Conservation (phyloP, 2,888 invertebrate genomes). For the Chalcis sispes region DNA sequence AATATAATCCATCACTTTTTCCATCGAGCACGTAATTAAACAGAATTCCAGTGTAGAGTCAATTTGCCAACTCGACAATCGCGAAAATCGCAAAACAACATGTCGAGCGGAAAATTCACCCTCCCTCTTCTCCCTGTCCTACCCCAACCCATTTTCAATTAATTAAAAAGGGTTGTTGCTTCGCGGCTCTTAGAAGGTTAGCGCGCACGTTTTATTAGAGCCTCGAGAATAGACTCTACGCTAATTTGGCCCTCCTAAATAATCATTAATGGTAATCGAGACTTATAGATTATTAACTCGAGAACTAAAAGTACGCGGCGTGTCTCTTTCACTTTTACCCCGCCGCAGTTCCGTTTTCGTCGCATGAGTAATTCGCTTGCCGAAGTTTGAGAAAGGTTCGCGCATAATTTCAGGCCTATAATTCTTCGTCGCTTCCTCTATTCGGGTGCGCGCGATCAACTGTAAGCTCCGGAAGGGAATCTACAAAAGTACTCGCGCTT, state of each 20-base stretch:
- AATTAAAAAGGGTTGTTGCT: conserved; percentile 43
- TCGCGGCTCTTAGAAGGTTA: not conserved
- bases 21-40: conserved; percentile 29
- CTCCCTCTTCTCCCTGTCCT: no score
- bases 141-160: conserved; percentile 22
- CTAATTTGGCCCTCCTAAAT: conserved; percentile 49
- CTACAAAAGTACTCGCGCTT: no score
- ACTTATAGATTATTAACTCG: conserved; percentile 55
- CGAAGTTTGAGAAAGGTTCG: conserved; percentile 14
- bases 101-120: conserved; percentile 45
- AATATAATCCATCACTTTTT: not conserved
- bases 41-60: conserved; percentile 26
- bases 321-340: conserved; percentile 23
- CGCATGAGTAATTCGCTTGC: conserved; percentile 37
- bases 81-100: conserved; percentile 41
- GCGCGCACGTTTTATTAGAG: conserved; percentile 26
- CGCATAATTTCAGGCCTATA: conserved; percentile 51
- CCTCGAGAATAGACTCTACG: not conserved
- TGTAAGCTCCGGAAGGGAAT: no score
- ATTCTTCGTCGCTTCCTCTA: no score
- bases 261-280: conserved; percentile 57
- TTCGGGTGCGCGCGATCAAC: no score
- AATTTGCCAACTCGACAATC: conserved; percentile 39
- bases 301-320: not conserved
- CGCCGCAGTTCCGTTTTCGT: not conserved